phyloP scores from a whole-genome alignment of 2,113 vertebrate species.

The Myotis brandtii region DNA sequence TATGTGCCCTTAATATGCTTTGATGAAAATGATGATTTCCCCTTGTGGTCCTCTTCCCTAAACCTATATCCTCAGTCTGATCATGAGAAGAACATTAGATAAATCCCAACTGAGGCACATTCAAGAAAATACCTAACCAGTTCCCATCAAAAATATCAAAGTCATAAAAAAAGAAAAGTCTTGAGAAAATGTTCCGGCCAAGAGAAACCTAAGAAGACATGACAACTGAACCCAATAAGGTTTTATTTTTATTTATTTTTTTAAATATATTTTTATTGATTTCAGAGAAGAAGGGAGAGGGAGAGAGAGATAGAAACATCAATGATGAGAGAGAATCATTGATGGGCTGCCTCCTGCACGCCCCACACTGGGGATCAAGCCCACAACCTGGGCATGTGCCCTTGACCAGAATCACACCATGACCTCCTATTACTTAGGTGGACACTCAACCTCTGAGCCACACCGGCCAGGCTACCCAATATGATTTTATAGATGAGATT shows the following conservation, averaged over 20 bases:
- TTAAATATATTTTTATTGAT: no score
- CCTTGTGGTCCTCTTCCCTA: not conserved
- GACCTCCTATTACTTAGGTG: no score
- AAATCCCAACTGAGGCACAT: not conserved
- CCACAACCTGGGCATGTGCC: no score
- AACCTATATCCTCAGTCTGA: not conserved
- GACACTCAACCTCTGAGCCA: no score
- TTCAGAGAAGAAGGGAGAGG: no score
- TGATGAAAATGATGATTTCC: not conserved
- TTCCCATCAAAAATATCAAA: not conserved
- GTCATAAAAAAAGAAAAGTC: not conserved
- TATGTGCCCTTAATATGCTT: not conserved
- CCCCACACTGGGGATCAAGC: no score
- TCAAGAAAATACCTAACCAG: not conserved
- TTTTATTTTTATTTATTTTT: not conserved
- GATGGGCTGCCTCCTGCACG: no score
- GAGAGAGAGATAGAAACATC: no score
- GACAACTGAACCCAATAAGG: not conserved
- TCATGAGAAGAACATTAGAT: not conserved
- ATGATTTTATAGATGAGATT: not conserved
- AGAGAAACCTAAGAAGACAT: not conserved
- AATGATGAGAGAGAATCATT: no score
- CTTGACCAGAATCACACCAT: no score
- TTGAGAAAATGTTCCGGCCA: not conserved
- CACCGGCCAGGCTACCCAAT: not conserved